A percentile compares a stretch with the other conserved stretches of the same genome.
These are phyloP conservation scores for Nasonovia ribisnigri DNA, from an alignment of 2,888 invertebrate species.

Conservation along the genomic window DNA sequence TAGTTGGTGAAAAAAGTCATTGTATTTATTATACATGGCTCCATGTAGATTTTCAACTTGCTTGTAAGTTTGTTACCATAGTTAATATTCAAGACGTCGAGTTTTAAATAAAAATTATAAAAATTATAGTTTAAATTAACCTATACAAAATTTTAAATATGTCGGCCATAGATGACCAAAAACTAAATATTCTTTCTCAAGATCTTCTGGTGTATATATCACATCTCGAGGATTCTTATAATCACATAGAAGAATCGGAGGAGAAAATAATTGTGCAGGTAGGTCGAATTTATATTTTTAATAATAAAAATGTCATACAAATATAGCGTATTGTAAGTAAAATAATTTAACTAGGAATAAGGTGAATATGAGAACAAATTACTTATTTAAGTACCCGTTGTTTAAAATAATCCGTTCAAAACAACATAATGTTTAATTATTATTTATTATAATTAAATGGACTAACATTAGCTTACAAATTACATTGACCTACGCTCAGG, in stretches of 20 bases:
- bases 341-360: neutral
- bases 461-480: neutral
- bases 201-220: conserved; percentile 34
- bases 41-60: too few species aligned
- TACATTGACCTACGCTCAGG: neutral
- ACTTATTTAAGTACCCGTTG: neutral
- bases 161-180: neutral
- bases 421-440: neutral
- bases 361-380: neutral
- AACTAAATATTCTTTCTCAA: neutral
- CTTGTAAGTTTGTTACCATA: too few species aligned
- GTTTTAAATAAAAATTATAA: too few species aligned
- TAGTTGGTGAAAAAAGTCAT: too few species aligned
- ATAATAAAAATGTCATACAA: neutral
- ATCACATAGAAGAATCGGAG: conserved; percentile 17
- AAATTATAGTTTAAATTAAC: neutral
- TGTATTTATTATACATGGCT: too few species aligned
- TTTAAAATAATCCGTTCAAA: neutral
- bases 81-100: too few species aligned
- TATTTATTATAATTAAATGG: neutral
- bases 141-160: neutral
- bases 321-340: neutral
- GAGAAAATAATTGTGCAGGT: conserved; percentile 45
- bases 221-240: conserved; percentile 1
- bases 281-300: neutral